Evolutionary conservation across 2,888 invertebrate species (phyloP), one percentile per base, ranked within the genome.

Genomic region (Atethmia centrago): DNA sequence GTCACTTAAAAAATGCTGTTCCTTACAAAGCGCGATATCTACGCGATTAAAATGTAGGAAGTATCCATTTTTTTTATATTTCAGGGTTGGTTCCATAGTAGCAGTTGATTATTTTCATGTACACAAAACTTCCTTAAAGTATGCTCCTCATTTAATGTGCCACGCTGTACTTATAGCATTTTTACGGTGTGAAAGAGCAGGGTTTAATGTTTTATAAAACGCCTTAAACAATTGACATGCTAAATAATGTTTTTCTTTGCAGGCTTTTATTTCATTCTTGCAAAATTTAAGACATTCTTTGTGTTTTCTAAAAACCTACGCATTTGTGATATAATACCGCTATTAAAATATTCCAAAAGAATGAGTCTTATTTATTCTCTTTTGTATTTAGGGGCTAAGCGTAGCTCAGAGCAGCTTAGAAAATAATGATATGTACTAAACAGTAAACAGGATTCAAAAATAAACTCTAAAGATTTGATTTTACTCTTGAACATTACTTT

Each of bases 331-430:
- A 40, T 63, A 47, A 47, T 47, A 47, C 28, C 9, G 28, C 42
- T 62, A 25, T 28, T 62, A 28, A 62, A 45, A 45, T 63, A 45
- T 62, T 62, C 21, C 19, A 21, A 21, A 47, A 28, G 28, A 21
- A 47, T 14, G 45, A 14, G 28, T 21, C 21, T 28, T 21, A 47
- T 63, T 63, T 47, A 59, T 61, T 31, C 28, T 31, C 61, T 19
- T 67, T 67, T 53, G 64, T 53, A 25, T 36, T 65, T 16, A 19
- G 3, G 19, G 55, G 53, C 36, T 53, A 36, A 65, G n/a, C 12
- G 36, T 36, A 64, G n/a, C 12, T 7, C 12, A 55, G 28, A 28
- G 62, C 21, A 64, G 51, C 19, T n/a, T 19, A 64, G 8, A 25
- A 25, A 53, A 36, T 63, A n/a, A 31, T 9, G 8, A 28, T 63